Evolutionary conservation across 2,888 invertebrate species (phyloP), one percentile per base, ranked within the genome.

Genomic region (Leucania comma): DNA sequence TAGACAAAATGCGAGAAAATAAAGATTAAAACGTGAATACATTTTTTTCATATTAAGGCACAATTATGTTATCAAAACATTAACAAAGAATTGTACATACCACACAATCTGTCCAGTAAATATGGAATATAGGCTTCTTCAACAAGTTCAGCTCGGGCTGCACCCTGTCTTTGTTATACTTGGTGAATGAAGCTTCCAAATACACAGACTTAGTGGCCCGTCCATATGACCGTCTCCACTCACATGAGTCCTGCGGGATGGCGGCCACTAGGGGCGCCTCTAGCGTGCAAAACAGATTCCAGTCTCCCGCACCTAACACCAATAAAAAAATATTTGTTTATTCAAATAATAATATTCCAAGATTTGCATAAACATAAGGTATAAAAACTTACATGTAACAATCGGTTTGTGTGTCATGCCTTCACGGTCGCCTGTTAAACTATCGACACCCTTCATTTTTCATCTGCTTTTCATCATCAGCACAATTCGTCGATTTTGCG

Each of bases 91-190:
- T 8, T 24, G 63, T 81, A 96, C 97, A 96, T 96, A 99, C 99
- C 91, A 97, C 97, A 96, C 99, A 99, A 91, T 99, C 99, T 29
- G 98, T 99, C 98, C 99, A 99, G 93, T 98, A 99, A 72, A 98
- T 98, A 92, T 99, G 99, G 90, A 99, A 97, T 91, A 99, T 97
- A 17, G 99, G 98, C 86, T 98, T 98, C 83, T 98, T 98, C 74
- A 99, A 96, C 59, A 99, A 96, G 89, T 98, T 98, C 93, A 98
- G 97, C 90, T 97, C 97, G 75, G 97, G 97, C 58, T 98, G 98
- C 67, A 98, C 92, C 75, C 97, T 97, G 67, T 97, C 97, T 75
- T 97, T 97, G 90, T 97, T 97, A 90, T 98, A 98, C 62, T 98
- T 98, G 60, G 98, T 96, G 92, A 99, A 98, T 71, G 97, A 97